Evolutionary conservation across 2,113 vertebrate genomes (phyloP), one percentile per base, ranked within the genome.

Genomic region (Sapayoa aenigma): DNA sequence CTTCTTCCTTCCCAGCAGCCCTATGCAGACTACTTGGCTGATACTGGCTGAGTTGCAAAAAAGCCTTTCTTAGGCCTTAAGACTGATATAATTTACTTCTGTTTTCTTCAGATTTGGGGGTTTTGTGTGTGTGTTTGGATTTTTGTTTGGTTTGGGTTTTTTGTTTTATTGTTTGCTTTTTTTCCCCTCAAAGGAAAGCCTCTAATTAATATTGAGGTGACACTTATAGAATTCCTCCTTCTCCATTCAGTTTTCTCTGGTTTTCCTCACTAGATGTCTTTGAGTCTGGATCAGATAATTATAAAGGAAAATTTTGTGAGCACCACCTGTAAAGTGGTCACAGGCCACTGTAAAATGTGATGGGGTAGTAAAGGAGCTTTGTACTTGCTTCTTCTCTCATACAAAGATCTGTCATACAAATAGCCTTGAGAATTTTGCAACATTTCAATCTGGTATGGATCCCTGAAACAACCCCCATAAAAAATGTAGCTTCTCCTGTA

Each of bases 401-500:
- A 47, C 49, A 75, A 88, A 89, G 28, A 44, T n/a, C 41, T 69
- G 56, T 76, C 46, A 69, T 73, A 72, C 10, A 75, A 53, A 93
- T 87, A 87, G 5, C 24, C 59, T 74, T 74, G 55, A 77, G 58
- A 73, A 63, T 77, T 84, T 73, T 62, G 5, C 35, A 77, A 56
- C 6, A 2, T 63, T 84, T 87, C 35, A 41, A 39, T 67, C n/a
- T 59, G 83, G 18, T 50, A 59, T 35, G 33, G 0, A 94, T 24
- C 75, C 82, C 75, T 86, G 84, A 90, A 93, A 80, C 86, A 95
- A 60, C 63, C 55, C 27, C 35, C 8, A 39, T 59, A 83, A 94
- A 94, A 90, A 88, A 94, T 63, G 77, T 8, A 86, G 67, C 75
- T 95, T 93, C 78, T 94, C 46, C 89, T 90, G 83, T 92, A 90